Evolutionary conservation across 2,888 invertebrate genomes (phyloP).

Genomic region (Limnephilus rhombicus): DNA sequence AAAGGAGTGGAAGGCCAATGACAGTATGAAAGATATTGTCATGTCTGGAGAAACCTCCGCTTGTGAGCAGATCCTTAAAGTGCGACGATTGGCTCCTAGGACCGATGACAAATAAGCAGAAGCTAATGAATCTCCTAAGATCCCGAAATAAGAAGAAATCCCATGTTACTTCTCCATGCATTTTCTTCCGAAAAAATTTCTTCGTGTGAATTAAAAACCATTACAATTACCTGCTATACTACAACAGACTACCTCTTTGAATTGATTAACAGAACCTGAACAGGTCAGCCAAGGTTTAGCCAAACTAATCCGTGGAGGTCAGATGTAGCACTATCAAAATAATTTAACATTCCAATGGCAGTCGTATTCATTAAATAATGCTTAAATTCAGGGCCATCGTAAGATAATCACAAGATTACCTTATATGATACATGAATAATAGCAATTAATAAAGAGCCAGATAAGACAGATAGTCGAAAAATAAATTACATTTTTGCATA

Average conservation of each 20-base stretch:
- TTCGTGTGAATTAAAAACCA: background rate
- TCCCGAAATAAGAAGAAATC: background rate
- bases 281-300: background rate
- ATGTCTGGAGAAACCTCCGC: too few species aligned
- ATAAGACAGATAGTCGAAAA: background rate
- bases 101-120: too few species aligned
- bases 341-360: constrained; percentile 13
- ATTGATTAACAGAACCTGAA: background rate
- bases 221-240: background rate
- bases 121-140: too few species aligned
- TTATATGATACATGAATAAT: background rate
- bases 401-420: background rate
- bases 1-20: too few species aligned
- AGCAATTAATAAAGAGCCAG: background rate
- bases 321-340: background rate
- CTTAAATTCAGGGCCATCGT: background rate
- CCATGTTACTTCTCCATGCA: background rate
- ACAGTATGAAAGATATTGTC: too few species aligned
- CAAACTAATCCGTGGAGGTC: background rate
- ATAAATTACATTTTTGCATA: background rate
- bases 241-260: background rate
- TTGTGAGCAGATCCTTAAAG: too few species aligned
- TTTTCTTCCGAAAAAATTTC: background rate
- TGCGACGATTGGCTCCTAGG: too few species aligned
- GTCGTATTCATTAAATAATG: background rate